Evolutionary conservation across 2,888 invertebrate species (phyloP).

Genomic region (Pogonocherus hispidulus): DNA sequence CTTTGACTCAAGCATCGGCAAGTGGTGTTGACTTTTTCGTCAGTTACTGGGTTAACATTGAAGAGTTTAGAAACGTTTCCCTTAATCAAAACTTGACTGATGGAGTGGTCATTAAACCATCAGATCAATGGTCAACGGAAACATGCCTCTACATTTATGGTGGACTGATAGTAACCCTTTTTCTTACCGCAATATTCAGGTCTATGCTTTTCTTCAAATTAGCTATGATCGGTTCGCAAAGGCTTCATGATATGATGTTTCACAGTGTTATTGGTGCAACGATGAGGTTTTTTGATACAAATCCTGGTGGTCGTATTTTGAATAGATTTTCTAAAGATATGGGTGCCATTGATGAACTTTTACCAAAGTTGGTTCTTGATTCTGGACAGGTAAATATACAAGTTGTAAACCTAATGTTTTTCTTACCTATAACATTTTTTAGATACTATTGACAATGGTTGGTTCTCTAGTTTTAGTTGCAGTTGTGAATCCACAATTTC

Average conservation of each 20-base stretch:
- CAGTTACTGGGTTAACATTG: constrained; percentile 75
- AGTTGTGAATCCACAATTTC: constrained; percentile 70
- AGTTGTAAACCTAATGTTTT: no score
- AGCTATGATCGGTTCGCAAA: constrained; percentile 77
- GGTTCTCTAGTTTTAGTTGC: constrained; percentile 73
- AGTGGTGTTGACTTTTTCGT: constrained; percentile 83
- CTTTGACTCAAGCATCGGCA: constrained; percentile 75
- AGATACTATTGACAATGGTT: constrained; percentile 69
- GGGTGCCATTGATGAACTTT: constrained; percentile 82
- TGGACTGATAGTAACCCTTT: constrained; percentile 52
- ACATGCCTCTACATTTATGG: constrained; percentile 77
- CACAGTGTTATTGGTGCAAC: constrained; percentile 70
- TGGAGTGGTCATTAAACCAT: constrained; percentile 25
- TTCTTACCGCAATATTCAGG: constrained; percentile 74
- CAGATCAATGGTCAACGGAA: constrained; percentile 57
- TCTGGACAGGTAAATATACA: constrained; percentile 73
- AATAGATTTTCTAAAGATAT: constrained; percentile 88
- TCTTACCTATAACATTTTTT: no score
- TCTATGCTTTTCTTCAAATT: constrained; percentile 77
- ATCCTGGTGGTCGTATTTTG: constrained; percentile 85
- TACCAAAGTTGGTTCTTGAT: constrained; percentile 78
- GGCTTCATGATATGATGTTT: constrained; percentile 82
- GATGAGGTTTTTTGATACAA: constrained; percentile 86
- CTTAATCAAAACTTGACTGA: constrained; percentile 25
- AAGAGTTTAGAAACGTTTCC: constrained; percentile 54